Base-by-base conservation (phyloP, 2,888 invertebrate genomes). In the Cephus runcator region DNA sequence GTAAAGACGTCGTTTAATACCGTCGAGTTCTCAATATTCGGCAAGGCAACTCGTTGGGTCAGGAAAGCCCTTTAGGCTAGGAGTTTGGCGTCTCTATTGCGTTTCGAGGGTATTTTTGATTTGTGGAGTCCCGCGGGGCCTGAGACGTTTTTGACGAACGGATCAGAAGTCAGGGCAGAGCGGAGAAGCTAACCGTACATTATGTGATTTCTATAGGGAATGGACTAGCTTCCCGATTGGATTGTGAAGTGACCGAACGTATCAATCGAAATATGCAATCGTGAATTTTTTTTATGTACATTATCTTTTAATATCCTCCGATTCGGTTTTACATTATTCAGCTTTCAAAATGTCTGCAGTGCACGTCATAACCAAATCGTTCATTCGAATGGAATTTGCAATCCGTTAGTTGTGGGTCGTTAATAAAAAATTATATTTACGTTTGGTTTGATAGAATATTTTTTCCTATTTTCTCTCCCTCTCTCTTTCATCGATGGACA, bases 141-240 rank as follows among this genome's bases (percentile, higher is more conserved):
- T 35, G 76, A 68, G 15, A 31, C 12, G 71, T 34, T 71, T 71
- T 56, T 56, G 23, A 56, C 56, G 23, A 56, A 3, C 9, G 23
- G 23, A 9, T 30, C 30, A 34, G 68, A 56, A 40, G 73, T 34
- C 40, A 33, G 33, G 30, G 69, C 34, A 30, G 56, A 40, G 73
- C 30, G 56, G 69, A 31, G 83, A 84, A 83, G 88, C 87, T 87
- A 88, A 90, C 89, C 89, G 88, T 88, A 90, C 90, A 90, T 90
- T 90, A 90, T 90, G 90, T 90, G 90, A 90, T 90, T 90, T 90
- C 90, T 90, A 87, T 89, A 88, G 90, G 90, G 90, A 90, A 87
- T 85, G 78, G 83, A 87, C 89, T 90, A 90, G 90, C 90, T 90
- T 90, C 81, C 87, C 89, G 88, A 90, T 90, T 90, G 90, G 90